phyloP scores from a whole-genome alignment of 2,888 invertebrate genomes.

The Mechanitis mazaeus region DNA sequence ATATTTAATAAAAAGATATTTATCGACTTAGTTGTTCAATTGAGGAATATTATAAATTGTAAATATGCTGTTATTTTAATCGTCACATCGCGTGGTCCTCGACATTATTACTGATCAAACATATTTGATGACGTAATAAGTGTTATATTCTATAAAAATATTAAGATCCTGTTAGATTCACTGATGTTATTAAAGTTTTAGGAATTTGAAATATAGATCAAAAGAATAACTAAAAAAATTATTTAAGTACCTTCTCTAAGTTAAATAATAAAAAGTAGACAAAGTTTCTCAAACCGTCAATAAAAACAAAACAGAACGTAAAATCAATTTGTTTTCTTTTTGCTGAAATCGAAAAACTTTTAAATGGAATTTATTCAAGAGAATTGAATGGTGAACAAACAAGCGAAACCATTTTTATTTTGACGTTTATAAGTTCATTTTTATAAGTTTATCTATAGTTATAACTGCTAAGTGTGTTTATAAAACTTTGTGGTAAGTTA shows the following conservation, averaged over 20 bases:
- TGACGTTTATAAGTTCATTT: slow-evolving; percentile 1
- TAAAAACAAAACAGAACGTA: slow-evolving; percentile 8
- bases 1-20: not conserved
- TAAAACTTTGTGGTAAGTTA: too few species aligned
- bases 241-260: too few species aligned
- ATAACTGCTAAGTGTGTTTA: not conserved
- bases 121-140: slow-evolving; percentile 45
- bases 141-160: slow-evolving; percentile 44
- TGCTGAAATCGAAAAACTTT: slow-evolving; percentile 17
- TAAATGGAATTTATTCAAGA: slow-evolving; percentile 18
- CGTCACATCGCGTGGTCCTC: slow-evolving; percentile 60
- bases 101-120: slow-evolving; percentile 46
- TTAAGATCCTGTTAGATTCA: slow-evolving; percentile 13
- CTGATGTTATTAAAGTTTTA: not conserved
- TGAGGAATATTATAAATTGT: slow-evolving; percentile 17
- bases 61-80: slow-evolving; percentile 44
- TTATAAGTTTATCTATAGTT: not conserved
- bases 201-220: too few species aligned
- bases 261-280: too few species aligned
- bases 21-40: not conserved
- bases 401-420: slow-evolving; percentile 1
- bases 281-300: not conserved
- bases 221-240: too few species aligned
- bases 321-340: slow-evolving; percentile 14
- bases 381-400: slow-evolving; percentile 14